Evolutionary conservation across 2,113 vertebrate genomes (phyloP), one percentile per base, ranked within the genome.

Genomic region (Girardinichthys multiradiatus): DNA sequence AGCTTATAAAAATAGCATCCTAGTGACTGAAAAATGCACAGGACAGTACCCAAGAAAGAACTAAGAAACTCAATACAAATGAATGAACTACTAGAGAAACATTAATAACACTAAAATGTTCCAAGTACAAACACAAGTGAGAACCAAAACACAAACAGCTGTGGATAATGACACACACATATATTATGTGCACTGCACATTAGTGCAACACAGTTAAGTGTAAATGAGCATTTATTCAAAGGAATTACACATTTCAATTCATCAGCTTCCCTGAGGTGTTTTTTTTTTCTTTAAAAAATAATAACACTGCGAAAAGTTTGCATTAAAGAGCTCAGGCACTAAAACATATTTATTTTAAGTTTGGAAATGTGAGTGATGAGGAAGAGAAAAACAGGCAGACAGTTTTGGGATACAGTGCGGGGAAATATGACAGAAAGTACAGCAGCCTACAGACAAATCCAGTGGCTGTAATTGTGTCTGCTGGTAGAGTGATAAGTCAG

Each of bases 401-500:
- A 21, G 63, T 26, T 67, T 54, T 61, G 33, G 75, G 72, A 80
- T 71, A 33, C 65, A 68, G 42, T 4, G 27, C 66, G 48, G 74
- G 65, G 11, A 33, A 76, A 85, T 67, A 68, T 69, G 74, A 78
- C 54, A 62, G 45, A 28, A 72, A 70, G 74, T 39, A 72, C 60
- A 70, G 83, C 66, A 75, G 85, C 77, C 82, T 82, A 74, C 83
- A 86, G 82, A 87, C 77, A 81, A 78, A 85, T 81, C 90, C 89
- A 79, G 63, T 71, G 72, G 86, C 90, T 84, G 86, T 87, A 88
- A 88, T 84, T 84, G 86, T 87, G 89, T 91, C 87, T 89, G 84
- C 78, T 83, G 70, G 14, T 75, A 61, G 78, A 91, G 81, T 88
- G 85, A 93, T 91, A 91, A 91, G 89, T 91, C 84, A 88, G 87